Base-by-base conservation (phyloP, 2,797 vertebrate species). In the Discoglossus pictus region DNA sequence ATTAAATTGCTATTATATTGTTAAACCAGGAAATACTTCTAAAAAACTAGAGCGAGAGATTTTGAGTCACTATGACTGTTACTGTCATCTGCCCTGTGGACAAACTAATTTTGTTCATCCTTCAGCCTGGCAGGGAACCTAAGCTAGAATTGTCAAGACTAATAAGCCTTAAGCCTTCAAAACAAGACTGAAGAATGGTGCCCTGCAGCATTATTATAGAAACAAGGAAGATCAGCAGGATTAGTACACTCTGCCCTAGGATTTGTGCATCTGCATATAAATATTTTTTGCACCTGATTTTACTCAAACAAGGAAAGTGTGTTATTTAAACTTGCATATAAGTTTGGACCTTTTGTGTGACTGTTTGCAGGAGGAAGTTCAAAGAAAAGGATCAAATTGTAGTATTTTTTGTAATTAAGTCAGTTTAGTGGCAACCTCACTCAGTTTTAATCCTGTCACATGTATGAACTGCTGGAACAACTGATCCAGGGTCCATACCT, bases 81-180 rank as follows among this genome's bases (percentile, higher is more conserved):
- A 78, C 78, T 78, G 79, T 78, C 65, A 71, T 72, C 56, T 51
- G 79, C 78, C 69, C 74, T 73, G 48, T 53, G 68, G 1, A 0
- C 78, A 80, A 78, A 73, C 76, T 61, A 65, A 71, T 83, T 84
- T 68, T 80, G 61, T 76, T 80, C 75, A 68, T 80, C 80, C 76
- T 75, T 74, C 75, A 0, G 60, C 63, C 78, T 82, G 79, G 80
- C 80, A 80, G 80, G 81, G 74, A 80, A 74, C 72, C 75, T 72
- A 69, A 43, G 65, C 75, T 79, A 75, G 72, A 63, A 74, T 65
- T 84, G 79, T 77, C 48, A 67, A 34, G 12, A 58, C 72, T 74
- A 78, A 81, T 80, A 74, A 77, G 77, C 74, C 56, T 78, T 79
- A 80, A 74, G 73, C 7, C 1, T 0, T 52, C 47, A 73, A 72